These are phyloP conservation scores for Homarus americanus DNA, from an alignment of 1,140 invertebrate species.

Conservation along the genomic window DNA sequence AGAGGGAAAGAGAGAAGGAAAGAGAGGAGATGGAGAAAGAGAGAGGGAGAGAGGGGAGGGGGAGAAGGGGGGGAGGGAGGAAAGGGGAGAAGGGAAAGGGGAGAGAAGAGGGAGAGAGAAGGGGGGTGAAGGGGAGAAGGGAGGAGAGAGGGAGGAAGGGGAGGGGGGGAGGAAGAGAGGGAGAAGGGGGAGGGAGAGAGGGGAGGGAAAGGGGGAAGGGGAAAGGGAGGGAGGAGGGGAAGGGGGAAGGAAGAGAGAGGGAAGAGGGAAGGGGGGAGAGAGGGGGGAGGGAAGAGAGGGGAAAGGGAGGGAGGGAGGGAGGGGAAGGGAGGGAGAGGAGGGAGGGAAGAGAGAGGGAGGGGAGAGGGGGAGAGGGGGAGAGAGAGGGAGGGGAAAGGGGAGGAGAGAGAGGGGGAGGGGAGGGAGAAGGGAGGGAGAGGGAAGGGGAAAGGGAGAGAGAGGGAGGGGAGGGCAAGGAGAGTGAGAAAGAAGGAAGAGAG, in stretches of 20 bases:
- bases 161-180: too few relatives aligned
- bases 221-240: neutral
- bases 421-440: neutral
- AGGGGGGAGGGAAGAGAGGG: neutral
- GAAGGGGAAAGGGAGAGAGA: neutral
- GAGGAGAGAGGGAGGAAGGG: too few relatives aligned
- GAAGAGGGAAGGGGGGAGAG: neutral
- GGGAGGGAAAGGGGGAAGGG: too few relatives aligned
- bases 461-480: neutral
- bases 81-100: too few relatives aligned
- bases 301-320: slow-evolving; percentile 7
- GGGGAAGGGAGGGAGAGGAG: neutral
- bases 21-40: too few relatives aligned
- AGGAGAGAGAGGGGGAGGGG: neutral
- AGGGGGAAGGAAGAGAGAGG: neutral
- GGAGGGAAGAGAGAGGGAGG: neutral
- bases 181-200: too few relatives aligned
- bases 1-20: too few relatives aligned
- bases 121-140: too few relatives aligned
- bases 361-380: neutral
- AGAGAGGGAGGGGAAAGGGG: neutral
- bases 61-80: too few relatives aligned
- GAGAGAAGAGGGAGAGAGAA: too few relatives aligned
- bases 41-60: too few relatives aligned
- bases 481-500: neutral